A percentile compares a stretch with the other conserved stretches of the same genome.
These are phyloP conservation scores for Sorex maritimensis DNA, from an alignment of 2,797 vertebrate genomes.

Conservation along the genomic window DNA sequence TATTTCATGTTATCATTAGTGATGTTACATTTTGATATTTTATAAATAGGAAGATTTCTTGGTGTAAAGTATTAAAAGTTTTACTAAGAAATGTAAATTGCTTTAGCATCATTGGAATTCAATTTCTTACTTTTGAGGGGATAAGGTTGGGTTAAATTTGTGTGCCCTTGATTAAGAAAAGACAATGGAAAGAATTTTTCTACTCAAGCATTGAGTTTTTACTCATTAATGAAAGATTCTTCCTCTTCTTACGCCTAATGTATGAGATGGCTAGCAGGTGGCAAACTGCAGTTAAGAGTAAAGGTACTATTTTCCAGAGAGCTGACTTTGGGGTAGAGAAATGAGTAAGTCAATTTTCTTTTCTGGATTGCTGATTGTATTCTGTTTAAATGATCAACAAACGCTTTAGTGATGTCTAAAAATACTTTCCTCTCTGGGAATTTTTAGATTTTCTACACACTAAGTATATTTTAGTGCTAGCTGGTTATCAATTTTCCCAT, in stretches of 20 bases:
- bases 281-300: slow-evolving; percentile 14
- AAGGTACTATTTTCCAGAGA: slow-evolving; percentile 2
- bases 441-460: slow-evolving; percentile 69
- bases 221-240: neutral
- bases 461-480: slow-evolving; percentile 57
- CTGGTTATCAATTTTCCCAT: slow-evolving; percentile 54
- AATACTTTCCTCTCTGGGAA: slow-evolving; percentile 20
- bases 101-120: slow-evolving; percentile 2
- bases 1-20: slow-evolving; percentile 6
- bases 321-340: neutral
- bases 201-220: slow-evolving; percentile 3
- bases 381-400: slow-evolving; percentile 29
- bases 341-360: neutral
- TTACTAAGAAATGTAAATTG: slow-evolving; percentile 14
- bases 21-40: neutral
- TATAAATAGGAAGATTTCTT: slow-evolving; percentile 21
- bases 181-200: neutral
- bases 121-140: neutral
- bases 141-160: slow-evolving; percentile 42
- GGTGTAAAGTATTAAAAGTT: neutral
- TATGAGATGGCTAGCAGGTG: slow-evolving; percentile 19
- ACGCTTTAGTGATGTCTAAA: slow-evolving; percentile 28
- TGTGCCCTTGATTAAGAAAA: neutral
- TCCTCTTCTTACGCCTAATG: neutral
- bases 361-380: slow-evolving; percentile 4